Conservation (phyloP, 1,140 invertebrate genomes). For the Pachypeltis micranthus region DNA sequence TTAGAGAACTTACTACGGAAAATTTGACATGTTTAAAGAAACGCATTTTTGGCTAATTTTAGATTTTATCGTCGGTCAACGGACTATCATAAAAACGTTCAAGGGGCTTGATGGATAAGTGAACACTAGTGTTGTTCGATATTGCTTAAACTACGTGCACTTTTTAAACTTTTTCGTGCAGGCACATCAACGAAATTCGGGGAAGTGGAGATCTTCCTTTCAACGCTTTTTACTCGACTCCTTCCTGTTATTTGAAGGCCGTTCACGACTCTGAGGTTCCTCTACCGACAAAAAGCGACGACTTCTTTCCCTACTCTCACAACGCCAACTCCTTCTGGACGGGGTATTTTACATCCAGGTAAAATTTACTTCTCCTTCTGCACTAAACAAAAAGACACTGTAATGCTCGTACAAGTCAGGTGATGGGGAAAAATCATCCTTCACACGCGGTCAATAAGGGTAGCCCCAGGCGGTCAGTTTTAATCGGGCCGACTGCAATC, state of each 20-base stretch:
- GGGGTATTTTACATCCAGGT: slow-evolving; percentile 78
- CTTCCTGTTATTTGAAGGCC: slow-evolving; percentile 81
- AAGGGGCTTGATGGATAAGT: no score
- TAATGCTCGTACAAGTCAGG: slow-evolving; percentile 49
- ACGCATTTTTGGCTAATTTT: no score
- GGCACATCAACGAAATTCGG: slow-evolving; percentile 43
- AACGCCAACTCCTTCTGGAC: slow-evolving; percentile 80
- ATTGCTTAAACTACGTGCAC: no score
- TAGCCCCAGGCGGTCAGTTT: no score
- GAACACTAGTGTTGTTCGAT: no score
- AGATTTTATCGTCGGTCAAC: no score
- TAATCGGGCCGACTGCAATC: no score
- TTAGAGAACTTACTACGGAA: no score
- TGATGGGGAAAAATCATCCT: not conserved
- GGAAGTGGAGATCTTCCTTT: slow-evolving; percentile 45
- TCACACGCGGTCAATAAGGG: not conserved
- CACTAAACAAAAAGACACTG: slow-evolving; percentile 63
- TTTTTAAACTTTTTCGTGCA: no score
- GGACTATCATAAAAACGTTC: no score
- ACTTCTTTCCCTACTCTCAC: slow-evolving; percentile 88
- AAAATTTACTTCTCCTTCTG: slow-evolving; percentile 64
- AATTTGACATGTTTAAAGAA: no score
- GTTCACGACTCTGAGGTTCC: slow-evolving; percentile 52
- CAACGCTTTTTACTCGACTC: slow-evolving; percentile 85
- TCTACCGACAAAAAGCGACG: slow-evolving; percentile 60